Evolutionary conservation across 2,113 vertebrate species (phyloP), one percentile per base, ranked within the genome.

Genomic region (Vanacampus margaritifer): DNA sequence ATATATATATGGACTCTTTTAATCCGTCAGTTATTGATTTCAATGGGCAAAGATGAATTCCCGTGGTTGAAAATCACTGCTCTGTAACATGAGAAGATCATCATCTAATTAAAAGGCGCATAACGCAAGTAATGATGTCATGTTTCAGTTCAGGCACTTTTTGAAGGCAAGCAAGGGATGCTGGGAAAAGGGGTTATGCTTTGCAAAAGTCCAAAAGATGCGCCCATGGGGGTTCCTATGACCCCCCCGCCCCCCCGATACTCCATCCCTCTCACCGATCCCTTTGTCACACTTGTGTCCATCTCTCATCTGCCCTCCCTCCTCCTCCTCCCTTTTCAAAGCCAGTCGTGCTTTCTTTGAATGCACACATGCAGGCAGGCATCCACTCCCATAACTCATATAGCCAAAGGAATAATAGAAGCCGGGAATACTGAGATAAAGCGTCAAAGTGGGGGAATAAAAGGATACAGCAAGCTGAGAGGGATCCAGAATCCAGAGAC

Each of bases 381-480:
- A 43, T 71, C 78, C 62, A 72, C 72, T 75, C 61, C 53, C 70
- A 70, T 74, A 75, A 80, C 84, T 80, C 80, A 67, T 73, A 77
- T 73, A 81, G 65, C 82, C 69, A 53, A 74, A 73, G 80, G 86
- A 87, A 88, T 83, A 89, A 88, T 87, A 71, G 82, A 83, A 84
- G 82, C 77, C 80, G 76, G 77, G 75, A 83, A 84, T 76, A 80
- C 77, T 10, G 67, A 81, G 88, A 84, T 83, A 78, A 83, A 86
- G 75, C 28, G 19, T 72, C 64, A 65, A 78, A 67, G 72, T 57
- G 67, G 66, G 66, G 64, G 71, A 16, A 83, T 80, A 75, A 83
- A 79, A 63, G 85, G 85, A 87, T 86, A 84, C 88, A 81, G 80
- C 72, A 79, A 81, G 60, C 81, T 76, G 82, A 86, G 82, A 80